These are phyloP conservation scores for Actenoides hombroni DNA, from an alignment of 2,113 vertebrate genomes.

Conservation along the genomic window DNA sequence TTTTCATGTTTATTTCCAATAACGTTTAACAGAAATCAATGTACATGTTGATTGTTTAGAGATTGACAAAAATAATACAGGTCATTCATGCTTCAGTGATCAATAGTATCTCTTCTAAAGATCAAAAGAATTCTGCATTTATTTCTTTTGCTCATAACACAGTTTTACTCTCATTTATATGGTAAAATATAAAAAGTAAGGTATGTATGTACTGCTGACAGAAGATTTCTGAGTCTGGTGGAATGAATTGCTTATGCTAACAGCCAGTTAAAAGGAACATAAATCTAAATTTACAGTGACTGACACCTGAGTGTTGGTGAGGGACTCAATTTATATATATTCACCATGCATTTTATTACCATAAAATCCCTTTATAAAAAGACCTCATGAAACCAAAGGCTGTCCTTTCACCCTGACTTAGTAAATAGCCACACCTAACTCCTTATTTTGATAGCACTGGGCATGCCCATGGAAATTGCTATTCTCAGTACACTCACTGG, in stretches of 20 bases:
- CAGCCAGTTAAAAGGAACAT: background rate
- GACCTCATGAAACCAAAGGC: background rate
- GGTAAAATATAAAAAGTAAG: background rate
- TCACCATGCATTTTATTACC: background rate
- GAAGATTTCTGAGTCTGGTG: background rate
- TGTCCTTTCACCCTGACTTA: background rate
- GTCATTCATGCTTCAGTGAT: background rate
- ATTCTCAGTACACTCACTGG: background rate
- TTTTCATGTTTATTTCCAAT: background rate
- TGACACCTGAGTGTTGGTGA: background rate
- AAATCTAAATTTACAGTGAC: constrained; percentile 39
- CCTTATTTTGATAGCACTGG: background rate
- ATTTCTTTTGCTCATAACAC: background rate
- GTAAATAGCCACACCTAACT: background rate
- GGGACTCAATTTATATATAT: background rate
- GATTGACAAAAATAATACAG: background rate
- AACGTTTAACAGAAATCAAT: background rate
- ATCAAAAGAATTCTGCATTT: background rate
- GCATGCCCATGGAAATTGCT: background rate
- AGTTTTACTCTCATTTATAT: background rate
- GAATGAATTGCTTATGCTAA: background rate
- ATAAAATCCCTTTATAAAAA: background rate
- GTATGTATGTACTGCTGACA: background rate
- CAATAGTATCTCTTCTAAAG: background rate
- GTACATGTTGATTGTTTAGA: background rate